Conservation (phyloP, 2,888 invertebrate genomes). For the Resseliella maxima region DNA sequence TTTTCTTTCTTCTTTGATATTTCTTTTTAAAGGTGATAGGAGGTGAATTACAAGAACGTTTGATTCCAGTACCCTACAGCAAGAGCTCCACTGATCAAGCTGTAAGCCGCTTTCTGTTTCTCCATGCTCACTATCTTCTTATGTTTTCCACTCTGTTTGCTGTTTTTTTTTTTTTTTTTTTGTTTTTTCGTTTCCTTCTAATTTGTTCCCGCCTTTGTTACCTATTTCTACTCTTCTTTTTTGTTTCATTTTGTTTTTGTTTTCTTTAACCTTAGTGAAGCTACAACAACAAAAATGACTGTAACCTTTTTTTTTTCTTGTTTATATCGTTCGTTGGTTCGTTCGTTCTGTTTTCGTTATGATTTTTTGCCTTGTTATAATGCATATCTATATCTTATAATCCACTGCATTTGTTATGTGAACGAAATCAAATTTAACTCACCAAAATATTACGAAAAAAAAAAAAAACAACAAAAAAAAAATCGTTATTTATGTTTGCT, state of each 20-base stretch:
- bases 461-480: constrained; percentile 8
- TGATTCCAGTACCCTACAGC: constrained; percentile 99
- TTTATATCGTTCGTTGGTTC: background rate
- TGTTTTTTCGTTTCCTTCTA: background rate
- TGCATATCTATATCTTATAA: background rate
- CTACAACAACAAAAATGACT: too few species aligned
- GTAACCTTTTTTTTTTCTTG: background rate
- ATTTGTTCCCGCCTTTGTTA: background rate
- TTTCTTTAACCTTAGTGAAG: background rate
- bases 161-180: constrained; percentile 56
- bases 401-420: constrained; percentile 29
- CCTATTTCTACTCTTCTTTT: background rate
- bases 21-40: constrained; percentile 99
- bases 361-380: background rate
- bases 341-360: background rate
- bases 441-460: too few species aligned
- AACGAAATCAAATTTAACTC: background rate
- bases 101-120: constrained; percentile 88
- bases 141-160: constrained; percentile 45
- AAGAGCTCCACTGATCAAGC: constrained; percentile 99
- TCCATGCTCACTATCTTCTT: constrained; percentile 67
- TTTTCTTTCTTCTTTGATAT: constrained; percentile 69
- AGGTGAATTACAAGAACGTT: constrained; percentile 99
- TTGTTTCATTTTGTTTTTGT: background rate
- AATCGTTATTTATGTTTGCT: constrained; percentile 9